Conservation (phyloP, 2,113 vertebrate genomes). For the Sprattus sprattus region DNA sequence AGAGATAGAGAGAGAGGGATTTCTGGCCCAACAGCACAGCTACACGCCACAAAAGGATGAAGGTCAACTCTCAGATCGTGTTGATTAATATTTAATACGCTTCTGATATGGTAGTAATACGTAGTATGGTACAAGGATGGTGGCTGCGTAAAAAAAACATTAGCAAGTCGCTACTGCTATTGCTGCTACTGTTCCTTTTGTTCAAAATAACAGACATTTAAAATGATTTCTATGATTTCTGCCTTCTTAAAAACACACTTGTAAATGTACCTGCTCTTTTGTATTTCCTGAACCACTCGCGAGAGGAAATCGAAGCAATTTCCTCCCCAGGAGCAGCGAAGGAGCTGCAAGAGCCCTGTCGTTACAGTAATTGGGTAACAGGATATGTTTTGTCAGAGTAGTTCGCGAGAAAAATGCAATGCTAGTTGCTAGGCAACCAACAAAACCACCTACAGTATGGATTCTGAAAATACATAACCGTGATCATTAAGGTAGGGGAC, state of each 20-base stretch:
- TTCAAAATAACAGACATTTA: neutral
- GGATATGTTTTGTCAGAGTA: conserved; percentile 10
- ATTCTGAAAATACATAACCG: neutral
- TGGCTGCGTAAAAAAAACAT: neutral
- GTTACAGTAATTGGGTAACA: conserved; percentile 54
- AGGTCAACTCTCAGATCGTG: neutral
- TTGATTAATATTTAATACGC: neutral
- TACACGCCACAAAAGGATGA: neutral
- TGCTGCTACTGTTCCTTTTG: neutral
- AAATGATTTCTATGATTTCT: neutral
- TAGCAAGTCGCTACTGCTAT: neutral
- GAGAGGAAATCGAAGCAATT: neutral
- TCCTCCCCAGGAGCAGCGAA: neutral
- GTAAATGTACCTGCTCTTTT: neutral
- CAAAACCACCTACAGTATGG: neutral
- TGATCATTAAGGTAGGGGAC: neutral
- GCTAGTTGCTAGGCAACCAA: conserved; percentile 66
- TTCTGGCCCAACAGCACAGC: neutral
- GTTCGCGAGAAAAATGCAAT: neutral
- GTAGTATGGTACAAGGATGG: neutral
- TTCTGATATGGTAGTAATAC: neutral
- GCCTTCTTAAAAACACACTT: neutral
- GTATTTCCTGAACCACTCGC: neutral
- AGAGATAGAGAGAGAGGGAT: neutral
- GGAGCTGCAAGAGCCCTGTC: conserved; percentile 31